Evolutionary conservation across 2,113 vertebrate genomes (phyloP).

Genomic region (Atrichornis clamosus): DNA sequence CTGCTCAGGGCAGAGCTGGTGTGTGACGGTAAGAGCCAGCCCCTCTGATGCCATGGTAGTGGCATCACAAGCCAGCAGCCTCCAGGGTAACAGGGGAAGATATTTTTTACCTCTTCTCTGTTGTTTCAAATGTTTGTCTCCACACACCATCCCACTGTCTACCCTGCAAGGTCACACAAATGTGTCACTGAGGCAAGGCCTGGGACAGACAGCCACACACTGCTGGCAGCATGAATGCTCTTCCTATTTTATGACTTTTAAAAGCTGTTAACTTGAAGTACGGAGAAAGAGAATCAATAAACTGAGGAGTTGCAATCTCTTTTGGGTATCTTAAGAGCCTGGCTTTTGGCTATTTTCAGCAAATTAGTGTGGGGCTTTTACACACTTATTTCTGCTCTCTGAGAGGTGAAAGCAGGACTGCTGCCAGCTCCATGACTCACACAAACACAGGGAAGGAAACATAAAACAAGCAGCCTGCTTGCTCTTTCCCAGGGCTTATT

Average conservation of each 20-base stretch:
- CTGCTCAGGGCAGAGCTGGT: neutral
- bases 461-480: conserved; percentile 12
- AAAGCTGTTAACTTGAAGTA: neutral
- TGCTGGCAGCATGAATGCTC: neutral
- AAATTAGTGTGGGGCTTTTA: conserved; percentile 14
- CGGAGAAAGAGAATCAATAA: neutral
- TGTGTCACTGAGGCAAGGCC: accelerated
- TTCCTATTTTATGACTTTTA: neutral
- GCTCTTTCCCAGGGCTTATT: conserved; percentile 52
- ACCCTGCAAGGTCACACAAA: neutral
- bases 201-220: neutral
- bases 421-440: neutral
- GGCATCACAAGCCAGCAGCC: neutral
- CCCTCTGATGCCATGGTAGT: neutral
- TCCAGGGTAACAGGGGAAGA: neutral
- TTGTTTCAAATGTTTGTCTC: neutral
- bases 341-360: conserved; percentile 39
- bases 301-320: neutral
- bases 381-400: neutral
- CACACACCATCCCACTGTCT: neutral
- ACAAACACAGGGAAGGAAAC: conserved; percentile 7
- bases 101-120: neutral
- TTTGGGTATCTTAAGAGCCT: neutral
- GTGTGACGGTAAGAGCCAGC: neutral
- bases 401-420: conserved; percentile 8